Percentiles rank a stretch among this genome's conserved stretches.
These are phyloP conservation scores for Ophioninae sp. DNA, from an alignment of 2,888 invertebrate genomes.

Conservation along the genomic window DNA sequence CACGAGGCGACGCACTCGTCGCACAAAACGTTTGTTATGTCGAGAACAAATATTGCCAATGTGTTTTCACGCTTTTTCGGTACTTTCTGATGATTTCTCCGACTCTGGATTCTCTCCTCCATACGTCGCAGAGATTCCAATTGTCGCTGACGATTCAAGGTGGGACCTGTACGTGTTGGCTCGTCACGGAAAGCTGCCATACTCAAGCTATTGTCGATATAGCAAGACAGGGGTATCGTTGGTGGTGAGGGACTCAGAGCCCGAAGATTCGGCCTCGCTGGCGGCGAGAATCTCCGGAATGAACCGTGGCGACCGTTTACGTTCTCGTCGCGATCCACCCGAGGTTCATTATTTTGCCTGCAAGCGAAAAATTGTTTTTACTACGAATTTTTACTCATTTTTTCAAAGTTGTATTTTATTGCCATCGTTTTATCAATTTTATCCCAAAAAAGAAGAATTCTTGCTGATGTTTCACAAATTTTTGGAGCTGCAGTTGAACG, in stretches of 20 bases:
- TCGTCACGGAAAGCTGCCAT: conserved; percentile 84
- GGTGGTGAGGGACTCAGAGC: conserved; percentile 49
- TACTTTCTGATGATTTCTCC: conserved; percentile 78
- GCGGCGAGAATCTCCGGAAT: conserved; percentile 67
- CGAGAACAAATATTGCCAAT: conserved; percentile 92
- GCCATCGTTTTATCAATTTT: too few species aligned
- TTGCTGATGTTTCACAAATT: too few species aligned
- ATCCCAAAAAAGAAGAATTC: too few species aligned
- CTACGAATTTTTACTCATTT: too few species aligned
- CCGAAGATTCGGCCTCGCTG: conserved; percentile 38
- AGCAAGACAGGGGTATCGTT: conserved; percentile 53
- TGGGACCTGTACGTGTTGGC: conserved; percentile 69
- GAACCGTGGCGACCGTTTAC: conserved; percentile 87
- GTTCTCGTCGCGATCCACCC: conserved; percentile 87
- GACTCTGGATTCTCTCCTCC: conserved; percentile 84
- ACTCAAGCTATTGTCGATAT: conserved; percentile 81
- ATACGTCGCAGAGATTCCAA: conserved; percentile 85
- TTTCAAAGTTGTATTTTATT: too few species aligned
- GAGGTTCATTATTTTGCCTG: conserved; percentile 82
- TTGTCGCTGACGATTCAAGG: conserved; percentile 84
- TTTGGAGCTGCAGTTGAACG: too few species aligned
- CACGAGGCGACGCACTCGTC: conserved; percentile 86
- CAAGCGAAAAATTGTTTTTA: conserved; percentile 12
- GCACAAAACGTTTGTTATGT: conserved; percentile 88
- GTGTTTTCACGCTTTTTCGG: conserved; percentile 86